Base-by-base conservation (phyloP, 2,888 invertebrate genomes). In the Orthosia gracilis region DNA sequence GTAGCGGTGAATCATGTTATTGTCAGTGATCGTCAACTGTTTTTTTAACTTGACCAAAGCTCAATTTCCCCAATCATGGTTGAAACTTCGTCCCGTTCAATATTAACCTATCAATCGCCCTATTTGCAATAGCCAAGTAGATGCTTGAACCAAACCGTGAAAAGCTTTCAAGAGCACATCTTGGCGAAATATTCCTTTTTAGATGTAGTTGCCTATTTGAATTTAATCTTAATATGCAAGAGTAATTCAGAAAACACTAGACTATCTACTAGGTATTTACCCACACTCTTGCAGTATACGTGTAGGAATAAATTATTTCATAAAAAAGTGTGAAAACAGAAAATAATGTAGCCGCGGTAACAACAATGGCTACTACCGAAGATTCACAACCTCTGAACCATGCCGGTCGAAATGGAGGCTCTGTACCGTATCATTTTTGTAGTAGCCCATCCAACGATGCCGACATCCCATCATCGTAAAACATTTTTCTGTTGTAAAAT, bases 361-460 rank as follows among this genome's bases (percentile, higher is more conserved):
- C 65, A 80, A 69, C 65, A 80, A 69, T 76, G 31, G 55, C 1
- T 13, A 7, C 18, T 13, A 71, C 80, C 85, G 83, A 88, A 85
- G 85, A 91, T 95, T 95, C 82, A 18, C 47, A 26, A 89, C 86
- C 86, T 80, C 96, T 95, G 94, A 47, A 72, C 76, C 87, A 84
- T 85, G 90, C 85, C 91, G 88, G 86, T 91, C 90, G 91, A 91
- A 93, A 88, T 89, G 90, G 82, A 92, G 89, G 89, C 94, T 94
- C 84, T 93, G 91, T 94, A 93, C 89, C 92, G 92, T 93, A 90
- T 94, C 95, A 96, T 93, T 95, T 92, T 92, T 91, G 92, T 92
- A 90, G 92, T 92, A 89, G 85, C 85, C 88, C 87, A 88, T 85
- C 85, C 86, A 86, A 84, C 77, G 89, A 83, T 87, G 84, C 84